Evolutionary conservation across 2,888 invertebrate species (phyloP), one percentile per base, ranked within the genome.

Genomic region (Clanis bilineata): DNA sequence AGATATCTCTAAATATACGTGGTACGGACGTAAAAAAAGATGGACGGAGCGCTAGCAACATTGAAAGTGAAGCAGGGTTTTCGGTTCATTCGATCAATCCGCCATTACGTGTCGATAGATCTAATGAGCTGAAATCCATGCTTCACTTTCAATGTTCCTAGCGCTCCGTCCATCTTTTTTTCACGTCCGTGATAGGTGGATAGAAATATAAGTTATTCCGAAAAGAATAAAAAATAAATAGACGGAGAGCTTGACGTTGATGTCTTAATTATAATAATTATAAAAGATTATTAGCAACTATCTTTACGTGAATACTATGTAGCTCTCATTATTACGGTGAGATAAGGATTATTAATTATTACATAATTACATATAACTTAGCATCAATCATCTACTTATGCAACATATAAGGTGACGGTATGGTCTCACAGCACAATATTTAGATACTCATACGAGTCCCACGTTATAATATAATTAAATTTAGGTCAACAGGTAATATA

Each of bases 391-490:
- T 63, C 69, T 76, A 75, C 67, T 72, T 73, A 76, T 59, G 79
- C 77, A 79, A 76, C 68, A 67, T 65, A 76, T 73, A 69, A 66
- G 66, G 71, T 80, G 79, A 76, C 78, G 74, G 73, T 74, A 80
- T 78, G 74, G 70, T 79, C 73, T 82, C 82, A 82, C 82, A 82
- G 82, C 80, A 81, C 80, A 77, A 77, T 77, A 77, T 78, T 80
- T 56, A 62, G 69, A 70, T 73, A 70, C 67, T 64, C 10, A 39
- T 38, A 65, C 61, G 64, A 66, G 71, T 72, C 69, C 62, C 67
- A 64, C 62, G 60, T 66, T 71, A 70, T 57, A 67, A 64, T 68
- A 64, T 69, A 64, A 64, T 28, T 47, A 47, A 47, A 47, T 51
- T 51, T 51, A 51, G 28, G 51, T 51, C 28, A 51, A 51, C 51